phyloP scores from a whole-genome alignment of 1,140 invertebrate species.

The Reticulitermes speratus region DNA sequence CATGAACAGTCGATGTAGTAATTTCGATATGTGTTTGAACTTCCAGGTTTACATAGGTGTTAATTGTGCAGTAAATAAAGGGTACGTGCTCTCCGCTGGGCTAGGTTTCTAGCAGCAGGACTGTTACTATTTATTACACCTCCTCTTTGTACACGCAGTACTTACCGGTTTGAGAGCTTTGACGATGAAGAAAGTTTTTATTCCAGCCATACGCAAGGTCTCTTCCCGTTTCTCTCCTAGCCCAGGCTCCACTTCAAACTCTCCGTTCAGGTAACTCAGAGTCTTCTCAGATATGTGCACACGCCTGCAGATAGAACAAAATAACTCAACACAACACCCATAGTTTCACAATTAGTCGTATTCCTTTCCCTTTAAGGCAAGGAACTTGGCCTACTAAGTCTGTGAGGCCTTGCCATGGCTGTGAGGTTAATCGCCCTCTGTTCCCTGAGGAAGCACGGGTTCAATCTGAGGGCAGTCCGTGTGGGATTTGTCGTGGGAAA shows the following conservation, averaged over 20 bases:
- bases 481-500: too few species aligned
- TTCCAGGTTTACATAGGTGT: neutral
- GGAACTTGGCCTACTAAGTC: too few species aligned
- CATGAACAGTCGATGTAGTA: neutral
- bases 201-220: conserved; percentile 78
- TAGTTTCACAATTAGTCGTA: too few species aligned
- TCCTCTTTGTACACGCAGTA: neutral
- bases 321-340: neutral
- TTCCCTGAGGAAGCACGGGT: too few species aligned
- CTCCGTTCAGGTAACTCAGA: conserved; percentile 81
- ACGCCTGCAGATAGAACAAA: conserved; percentile 58
- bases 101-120: neutral
- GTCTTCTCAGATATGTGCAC: conserved; percentile 96
- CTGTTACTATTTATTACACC: neutral
- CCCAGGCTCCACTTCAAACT: conserved; percentile 93
- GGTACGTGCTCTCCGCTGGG: neutral
- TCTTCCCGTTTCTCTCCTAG: conserved; percentile 87
- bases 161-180: conserved; percentile 79
- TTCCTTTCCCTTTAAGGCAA: too few species aligned
- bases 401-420: too few species aligned
- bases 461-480: too few species aligned
- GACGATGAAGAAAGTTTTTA: conserved; percentile 91
- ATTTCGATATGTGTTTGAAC: neutral
- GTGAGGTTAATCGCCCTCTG: too few species aligned
- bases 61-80: neutral